A percentile compares a stretch with the other conserved stretches of the same genome.
phyloP scores from a whole-genome alignment of 2,113 vertebrate genomes.

The Climacteris rufus region DNA sequence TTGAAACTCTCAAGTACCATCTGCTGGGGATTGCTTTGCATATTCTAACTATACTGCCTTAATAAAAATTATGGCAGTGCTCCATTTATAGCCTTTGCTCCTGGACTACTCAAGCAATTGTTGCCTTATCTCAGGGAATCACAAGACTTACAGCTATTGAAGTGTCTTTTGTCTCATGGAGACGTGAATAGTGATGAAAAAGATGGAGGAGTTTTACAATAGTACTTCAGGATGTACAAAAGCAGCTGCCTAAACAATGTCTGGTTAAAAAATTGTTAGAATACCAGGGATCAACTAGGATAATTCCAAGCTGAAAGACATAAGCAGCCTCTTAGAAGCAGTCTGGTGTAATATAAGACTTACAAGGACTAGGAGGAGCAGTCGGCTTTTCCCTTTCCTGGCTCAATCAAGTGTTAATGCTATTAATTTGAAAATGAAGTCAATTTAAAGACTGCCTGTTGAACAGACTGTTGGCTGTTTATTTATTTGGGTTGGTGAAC shows the following conservation, averaged over 20 bases:
- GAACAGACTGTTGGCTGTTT: not conserved
- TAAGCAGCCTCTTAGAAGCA: not conserved
- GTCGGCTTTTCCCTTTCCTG: not conserved
- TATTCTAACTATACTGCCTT: not conserved
- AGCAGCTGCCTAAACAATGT: not conserved
- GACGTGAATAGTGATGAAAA: not conserved
- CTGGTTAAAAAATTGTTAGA: not conserved
- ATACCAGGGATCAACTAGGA: not conserved
- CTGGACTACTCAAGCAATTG: not conserved
- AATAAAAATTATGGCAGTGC: not conserved
- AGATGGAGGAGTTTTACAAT: not conserved
- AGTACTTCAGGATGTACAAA: not conserved
- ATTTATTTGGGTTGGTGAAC: not conserved
- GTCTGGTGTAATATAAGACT: not conserved
- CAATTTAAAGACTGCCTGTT: not conserved
- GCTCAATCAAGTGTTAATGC: not conserved
- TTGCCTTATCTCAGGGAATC: not conserved
- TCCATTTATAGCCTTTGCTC: not conserved
- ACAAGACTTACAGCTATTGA: not conserved
- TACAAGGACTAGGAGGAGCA: not conserved
- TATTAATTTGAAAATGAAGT: not conserved
- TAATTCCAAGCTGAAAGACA: not conserved
- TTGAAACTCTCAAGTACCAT: not conserved
- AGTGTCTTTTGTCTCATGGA: not conserved
- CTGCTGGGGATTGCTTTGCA: not conserved